phyloP scores from a whole-genome alignment of 2,113 vertebrate species.

The Cyrtonyx montezumae region DNA sequence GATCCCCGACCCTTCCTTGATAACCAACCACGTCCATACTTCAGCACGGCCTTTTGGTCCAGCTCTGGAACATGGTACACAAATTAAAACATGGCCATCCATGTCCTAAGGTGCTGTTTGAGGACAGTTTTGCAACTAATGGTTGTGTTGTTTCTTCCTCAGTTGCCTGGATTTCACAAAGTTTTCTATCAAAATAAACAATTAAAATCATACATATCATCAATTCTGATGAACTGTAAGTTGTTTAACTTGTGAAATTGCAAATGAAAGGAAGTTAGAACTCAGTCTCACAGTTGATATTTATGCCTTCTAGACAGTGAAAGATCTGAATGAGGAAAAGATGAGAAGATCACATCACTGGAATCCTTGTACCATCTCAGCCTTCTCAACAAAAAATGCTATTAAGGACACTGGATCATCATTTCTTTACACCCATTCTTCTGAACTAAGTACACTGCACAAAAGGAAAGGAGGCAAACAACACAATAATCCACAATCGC shows the following conservation, averaged over 20 bases:
- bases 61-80: background rate
- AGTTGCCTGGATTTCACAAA: slow-evolving; percentile 10
- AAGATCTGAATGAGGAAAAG: background rate
- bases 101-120: background rate
- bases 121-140: slow-evolving; percentile 26
- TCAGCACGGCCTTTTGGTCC: background rate
- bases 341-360: background rate
- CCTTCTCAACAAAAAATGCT: background rate
- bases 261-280: background rate
- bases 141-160: slow-evolving; percentile 15
- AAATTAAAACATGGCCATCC: background rate
- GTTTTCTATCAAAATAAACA: slow-evolving; percentile 31
- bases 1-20: background rate
- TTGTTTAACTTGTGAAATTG: background rate
- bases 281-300: background rate
- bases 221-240: background rate
- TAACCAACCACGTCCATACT: background rate
- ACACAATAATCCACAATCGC: background rate
- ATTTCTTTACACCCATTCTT: background rate
- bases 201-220: slow-evolving; percentile 6
- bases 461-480: background rate
- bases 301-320: background rate
- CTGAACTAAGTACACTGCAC: background rate
- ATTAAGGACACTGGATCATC: background rate
- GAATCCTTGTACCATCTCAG: background rate